Evolutionary conservation across 1,140 invertebrate genomes (phyloP).

Genomic region (Sitodiplosis mosellana): DNA sequence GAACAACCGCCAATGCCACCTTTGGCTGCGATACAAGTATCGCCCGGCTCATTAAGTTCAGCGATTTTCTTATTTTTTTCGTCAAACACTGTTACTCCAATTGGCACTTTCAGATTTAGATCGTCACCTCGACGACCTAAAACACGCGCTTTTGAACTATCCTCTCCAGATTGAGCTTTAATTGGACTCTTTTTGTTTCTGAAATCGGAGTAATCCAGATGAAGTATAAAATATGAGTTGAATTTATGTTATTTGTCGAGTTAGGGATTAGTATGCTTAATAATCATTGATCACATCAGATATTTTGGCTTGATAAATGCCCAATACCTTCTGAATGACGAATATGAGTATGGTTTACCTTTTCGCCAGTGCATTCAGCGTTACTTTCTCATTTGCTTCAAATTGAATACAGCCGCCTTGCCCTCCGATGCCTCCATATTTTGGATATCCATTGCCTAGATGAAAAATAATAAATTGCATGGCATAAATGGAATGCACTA

Average conservation of each 20-base stretch:
- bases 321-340: background rate
- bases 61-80: slow-evolving; percentile 43
- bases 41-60: slow-evolving; percentile 50
- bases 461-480: background rate
- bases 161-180: slow-evolving; percentile 39
- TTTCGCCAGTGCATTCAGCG: slow-evolving; percentile 33
- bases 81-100: slow-evolving; percentile 54
- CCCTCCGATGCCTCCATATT: slow-evolving; percentile 69
- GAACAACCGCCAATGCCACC: slow-evolving; percentile 49
- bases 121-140: slow-evolving; percentile 53
- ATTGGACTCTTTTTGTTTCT: slow-evolving; percentile 35
- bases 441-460: slow-evolving; percentile 42
- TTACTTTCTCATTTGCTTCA: slow-evolving; percentile 39
- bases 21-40: slow-evolving; percentile 34
- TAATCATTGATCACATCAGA: no score
- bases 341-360: slow-evolving; percentile 7
- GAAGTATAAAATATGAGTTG: background rate
- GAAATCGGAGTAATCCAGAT: background rate
- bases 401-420: slow-evolving; percentile 66
- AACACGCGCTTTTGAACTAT: slow-evolving; percentile 52
- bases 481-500: background rate
- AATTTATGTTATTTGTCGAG: no score
- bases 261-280: no score
- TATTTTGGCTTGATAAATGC: no score
- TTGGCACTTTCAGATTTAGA: slow-evolving; percentile 50